Percentiles rank a stretch among this genome's conserved stretches.
phyloP scores from a whole-genome alignment of 2,797 vertebrate species.

The Ammospiza maritima region DNA sequence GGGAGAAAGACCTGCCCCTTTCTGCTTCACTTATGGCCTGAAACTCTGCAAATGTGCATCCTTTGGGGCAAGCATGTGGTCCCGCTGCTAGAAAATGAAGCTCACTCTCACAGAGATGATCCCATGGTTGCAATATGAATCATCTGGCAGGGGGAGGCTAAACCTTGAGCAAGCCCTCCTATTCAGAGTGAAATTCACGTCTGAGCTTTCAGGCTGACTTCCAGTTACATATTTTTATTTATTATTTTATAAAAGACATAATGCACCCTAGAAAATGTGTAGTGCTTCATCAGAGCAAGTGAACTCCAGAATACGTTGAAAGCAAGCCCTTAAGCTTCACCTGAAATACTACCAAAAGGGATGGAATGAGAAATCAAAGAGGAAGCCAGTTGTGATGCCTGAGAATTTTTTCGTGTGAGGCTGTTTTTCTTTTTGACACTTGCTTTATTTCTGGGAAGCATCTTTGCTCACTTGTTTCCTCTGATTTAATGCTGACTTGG shows the following conservation, averaged over 20 bases:
- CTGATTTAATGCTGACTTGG: neutral
- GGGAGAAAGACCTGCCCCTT: neutral
- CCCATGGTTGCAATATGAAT: accelerated
- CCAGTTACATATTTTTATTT: neutral
- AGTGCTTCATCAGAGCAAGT: neutral
- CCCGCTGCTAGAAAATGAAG: neutral
- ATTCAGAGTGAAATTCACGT: neutral
- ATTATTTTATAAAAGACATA: neutral
- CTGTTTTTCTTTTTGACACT: neutral
- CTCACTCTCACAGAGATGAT: neutral
- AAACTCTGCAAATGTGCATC: neutral
- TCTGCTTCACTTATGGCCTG: neutral
- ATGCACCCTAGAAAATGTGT: neutral
- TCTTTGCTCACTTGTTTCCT: neutral
- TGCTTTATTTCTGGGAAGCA: neutral
- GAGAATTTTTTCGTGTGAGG: neutral
- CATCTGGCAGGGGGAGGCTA: neutral
- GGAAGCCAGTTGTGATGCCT: neutral
- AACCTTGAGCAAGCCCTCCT: neutral
- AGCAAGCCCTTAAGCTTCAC: neutral
- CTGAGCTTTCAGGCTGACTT: neutral
- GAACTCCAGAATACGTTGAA: neutral
- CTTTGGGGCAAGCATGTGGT: neutral
- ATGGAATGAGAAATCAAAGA: neutral
- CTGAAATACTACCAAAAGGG: neutral